Base-by-base conservation (phyloP, 1,140 invertebrate species). In the Pseudomyrmex flavicornis region DNA sequence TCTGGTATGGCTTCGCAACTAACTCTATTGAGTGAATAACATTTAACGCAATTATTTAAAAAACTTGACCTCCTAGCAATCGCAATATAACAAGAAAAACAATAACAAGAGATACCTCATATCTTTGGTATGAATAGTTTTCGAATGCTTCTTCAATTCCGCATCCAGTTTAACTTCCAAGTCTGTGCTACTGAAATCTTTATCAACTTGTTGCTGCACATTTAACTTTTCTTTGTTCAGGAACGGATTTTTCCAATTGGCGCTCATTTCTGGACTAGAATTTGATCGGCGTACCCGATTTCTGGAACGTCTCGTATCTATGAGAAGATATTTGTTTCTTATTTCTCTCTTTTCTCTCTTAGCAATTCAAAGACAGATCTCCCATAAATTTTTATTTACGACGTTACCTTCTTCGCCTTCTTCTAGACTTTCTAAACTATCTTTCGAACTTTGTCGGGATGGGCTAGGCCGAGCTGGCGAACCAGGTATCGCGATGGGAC, bases 1-100 rank as follows among this genome's bases (percentile, higher is more conserved):
- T 98, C 97, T 7, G 97, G 97, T 87, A 98, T 98, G 58, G 97
- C 97, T 95, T 98, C 97, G 93, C 97, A 98, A 91, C 97, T 98
- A 4, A 97, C 97, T 91, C 97, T 95, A 48, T 73, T 58, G 52
- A 46, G 12, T 2, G 62, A 48, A 59, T 61, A 20, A 82, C 59
- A 54, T 20, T 50, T n/a, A 69, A 66, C 20, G 5, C 5, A 35
- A 35, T 35, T 35, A 35, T 7, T 35, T 35, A 35, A 35, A 35
- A 35, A 7, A 35, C 0, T 1, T 35, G 35, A 7, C 35, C 4
- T 35, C 4, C 35, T 35, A 3, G 1, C 12, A 52, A 12, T 52
- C 10, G 2, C 13, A 13, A 12, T 52, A 52, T 12, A 13, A 50
- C 1, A 50, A 52, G 50, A 52, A 0, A 52, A 52, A 52, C 35